Conservation (phyloP, 2,888 invertebrate genomes). For the Meiosimyza decipiens region DNA sequence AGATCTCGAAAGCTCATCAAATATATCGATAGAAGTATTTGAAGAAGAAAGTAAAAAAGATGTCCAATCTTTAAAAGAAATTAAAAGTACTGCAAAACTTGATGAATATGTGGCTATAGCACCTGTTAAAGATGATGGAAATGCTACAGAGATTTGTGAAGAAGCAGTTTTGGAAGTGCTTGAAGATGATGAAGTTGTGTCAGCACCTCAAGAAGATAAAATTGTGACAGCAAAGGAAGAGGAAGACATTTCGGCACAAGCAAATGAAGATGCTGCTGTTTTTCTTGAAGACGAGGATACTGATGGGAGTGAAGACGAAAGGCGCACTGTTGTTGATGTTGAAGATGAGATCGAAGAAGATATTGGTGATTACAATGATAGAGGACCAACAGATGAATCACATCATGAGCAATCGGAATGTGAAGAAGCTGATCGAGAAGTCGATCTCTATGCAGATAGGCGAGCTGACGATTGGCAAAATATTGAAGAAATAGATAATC, state of each 20-base stretch:
- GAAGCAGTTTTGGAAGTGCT: not conserved
- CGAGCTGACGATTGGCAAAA: conserved; percentile 62
- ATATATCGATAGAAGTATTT: too few relatives aligned
- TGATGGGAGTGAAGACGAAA: conserved; percentile 63
- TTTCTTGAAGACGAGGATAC: conserved; percentile 49
- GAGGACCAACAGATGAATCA: conserved; percentile 62
- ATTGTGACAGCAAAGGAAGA: conserved; percentile 18
- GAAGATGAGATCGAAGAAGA: conserved; percentile 65
- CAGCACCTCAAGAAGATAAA: not conserved
- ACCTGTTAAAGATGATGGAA: too few relatives aligned
- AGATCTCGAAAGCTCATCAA: too few relatives aligned
- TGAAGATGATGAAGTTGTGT: conserved; percentile 9
- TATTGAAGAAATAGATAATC: conserved; percentile 47
- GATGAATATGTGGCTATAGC: too few relatives aligned
- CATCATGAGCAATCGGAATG: conserved; percentile 65
- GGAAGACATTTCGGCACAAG: conserved; percentile 20
- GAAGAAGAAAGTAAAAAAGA: not conserved
- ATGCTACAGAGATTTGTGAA: too few relatives aligned
- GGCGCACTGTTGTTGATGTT: conserved; percentile 64
- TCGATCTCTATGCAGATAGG: conserved; percentile 58
- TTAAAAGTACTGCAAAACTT: too few relatives aligned
- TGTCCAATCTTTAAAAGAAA: not conserved
- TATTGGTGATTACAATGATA: conserved; percentile 62
- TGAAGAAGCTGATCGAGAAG: conserved; percentile 64
- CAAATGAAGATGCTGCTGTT: not conserved